Evolutionary conservation across 1,140 invertebrate species (phyloP).

Genomic region (Trichogramma pretiosum): DNA sequence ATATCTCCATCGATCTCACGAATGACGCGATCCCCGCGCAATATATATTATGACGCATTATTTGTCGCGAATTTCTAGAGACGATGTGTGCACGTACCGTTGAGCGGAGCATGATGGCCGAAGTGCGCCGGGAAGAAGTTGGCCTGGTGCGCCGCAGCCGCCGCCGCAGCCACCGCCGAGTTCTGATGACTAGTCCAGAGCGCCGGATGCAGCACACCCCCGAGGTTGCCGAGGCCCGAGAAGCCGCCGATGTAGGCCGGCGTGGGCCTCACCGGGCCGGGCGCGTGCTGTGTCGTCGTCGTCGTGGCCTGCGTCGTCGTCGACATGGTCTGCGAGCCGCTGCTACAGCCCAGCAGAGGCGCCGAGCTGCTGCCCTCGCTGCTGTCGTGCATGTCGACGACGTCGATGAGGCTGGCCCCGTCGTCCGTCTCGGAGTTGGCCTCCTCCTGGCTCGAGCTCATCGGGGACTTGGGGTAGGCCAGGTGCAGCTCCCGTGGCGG

Average conservation of each 20-base stretch:
- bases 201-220: constrained; percentile 24
- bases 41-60: too few relatives aligned
- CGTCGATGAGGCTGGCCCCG: constrained; percentile 35
- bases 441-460: constrained; percentile 30
- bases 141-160: constrained; percentile 30
- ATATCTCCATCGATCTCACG: too few relatives aligned
- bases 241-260: constrained; percentile 37
- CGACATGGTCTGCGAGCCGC: constrained; percentile 11
- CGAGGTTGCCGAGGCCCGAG: constrained; percentile 24
- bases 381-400: constrained; percentile 36
- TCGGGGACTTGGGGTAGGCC: constrained; percentile 25
- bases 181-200: constrained; percentile 34
- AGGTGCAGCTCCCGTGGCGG: constrained; percentile 7
- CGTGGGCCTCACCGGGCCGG: constrained; percentile 35
- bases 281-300: too few relatives aligned
- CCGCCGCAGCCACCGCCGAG: constrained; percentile 25
- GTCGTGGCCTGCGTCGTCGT: too few relatives aligned
- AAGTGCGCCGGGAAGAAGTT: constrained; percentile 38
- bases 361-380: too few relatives aligned
- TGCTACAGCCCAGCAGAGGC: constrained; percentile 10
- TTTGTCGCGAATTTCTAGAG: too few relatives aligned
- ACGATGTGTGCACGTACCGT: constrained; percentile 37
- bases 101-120: constrained; percentile 34
- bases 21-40: too few relatives aligned
- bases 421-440: constrained; percentile 35